Evolutionary conservation across 2,888 invertebrate species (phyloP).

Genomic region (Pseudolycoriella hygida): DNA sequence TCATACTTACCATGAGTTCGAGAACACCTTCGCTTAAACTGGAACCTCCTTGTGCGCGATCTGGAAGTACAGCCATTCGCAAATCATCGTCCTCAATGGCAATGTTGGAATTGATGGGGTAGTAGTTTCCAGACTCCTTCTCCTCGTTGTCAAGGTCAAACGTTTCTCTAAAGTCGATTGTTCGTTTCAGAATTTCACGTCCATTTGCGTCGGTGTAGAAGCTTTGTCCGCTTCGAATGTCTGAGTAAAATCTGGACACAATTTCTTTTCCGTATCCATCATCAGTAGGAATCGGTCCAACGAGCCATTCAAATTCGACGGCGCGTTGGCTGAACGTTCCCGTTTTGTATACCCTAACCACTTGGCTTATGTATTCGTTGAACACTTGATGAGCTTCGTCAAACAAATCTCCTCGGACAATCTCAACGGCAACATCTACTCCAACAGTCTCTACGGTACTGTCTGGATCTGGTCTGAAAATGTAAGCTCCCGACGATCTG

Average conservation of each 20-base stretch:
- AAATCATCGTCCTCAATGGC: slow-evolving; percentile 36
- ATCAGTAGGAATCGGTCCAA: slow-evolving; percentile 56
- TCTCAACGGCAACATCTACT: slow-evolving; percentile 16
- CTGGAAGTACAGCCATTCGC: slow-evolving; percentile 36
- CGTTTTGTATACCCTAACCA: slow-evolving; percentile 45
- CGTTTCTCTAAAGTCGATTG: slow-evolving; percentile 49
- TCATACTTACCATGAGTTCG: slow-evolving; percentile 65
- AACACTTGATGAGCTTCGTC: slow-evolving; percentile 57
- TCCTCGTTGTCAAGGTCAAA: slow-evolving; percentile 55
- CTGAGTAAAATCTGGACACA: slow-evolving; percentile 49
- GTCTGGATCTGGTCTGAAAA: slow-evolving; percentile 51
- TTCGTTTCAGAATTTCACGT: slow-evolving; percentile 59
- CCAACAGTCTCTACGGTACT: slow-evolving; percentile 24
- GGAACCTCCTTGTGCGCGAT: slow-evolving; percentile 66
- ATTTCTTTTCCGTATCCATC: slow-evolving; percentile 68
- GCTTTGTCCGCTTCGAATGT: slow-evolving; percentile 38
- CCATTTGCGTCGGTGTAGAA: slow-evolving; percentile 95
- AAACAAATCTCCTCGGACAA: slow-evolving; percentile 40
- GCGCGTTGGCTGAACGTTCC: slow-evolving; percentile 27
- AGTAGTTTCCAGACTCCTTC: slow-evolving; percentile 74
- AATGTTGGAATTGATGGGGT: slow-evolving; percentile 76
- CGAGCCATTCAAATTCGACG: slow-evolving; percentile 56
- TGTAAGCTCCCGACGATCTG: slow-evolving; percentile 85
- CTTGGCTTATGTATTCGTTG: slow-evolving; percentile 56
- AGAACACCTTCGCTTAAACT: slow-evolving; percentile 56